Conservation (phyloP, 2,888 invertebrate genomes). For the Pocota personata region DNA sequence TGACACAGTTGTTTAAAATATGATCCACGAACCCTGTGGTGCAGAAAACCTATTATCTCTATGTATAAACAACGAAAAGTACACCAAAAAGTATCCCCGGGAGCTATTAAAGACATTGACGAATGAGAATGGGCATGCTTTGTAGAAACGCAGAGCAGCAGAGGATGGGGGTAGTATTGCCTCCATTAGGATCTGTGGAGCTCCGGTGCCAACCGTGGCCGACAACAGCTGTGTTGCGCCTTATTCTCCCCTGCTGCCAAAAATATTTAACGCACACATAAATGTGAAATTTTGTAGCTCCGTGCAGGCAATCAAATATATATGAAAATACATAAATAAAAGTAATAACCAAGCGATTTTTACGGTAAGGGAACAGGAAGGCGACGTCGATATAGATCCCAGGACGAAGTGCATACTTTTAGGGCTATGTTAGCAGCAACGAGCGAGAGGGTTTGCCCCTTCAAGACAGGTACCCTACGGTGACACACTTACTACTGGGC, state of each 20-base stretch:
- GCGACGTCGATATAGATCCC: no score
- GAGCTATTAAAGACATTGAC: not conserved
- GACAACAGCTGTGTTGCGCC: not conserved
- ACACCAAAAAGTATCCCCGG: no score
- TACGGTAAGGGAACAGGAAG: no score
- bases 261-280: not conserved
- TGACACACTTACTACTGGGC: no score
- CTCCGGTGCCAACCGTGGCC: not conserved
- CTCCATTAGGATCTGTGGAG: not conserved
- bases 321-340: not conserved
- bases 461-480: no score
- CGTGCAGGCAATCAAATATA: not conserved
- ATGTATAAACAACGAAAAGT: slow-evolving; percentile 77
- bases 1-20: no score
- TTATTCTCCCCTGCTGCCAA: not conserved
- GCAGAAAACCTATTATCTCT: slow-evolving; percentile 74
- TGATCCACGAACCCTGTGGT: slow-evolving; percentile 74
- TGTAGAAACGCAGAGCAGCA: not conserved
- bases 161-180: not conserved
- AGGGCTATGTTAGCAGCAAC: no score
- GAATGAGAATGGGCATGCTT: not conserved
- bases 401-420: no score
- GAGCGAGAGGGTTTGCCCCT: no score
- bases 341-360: no score
- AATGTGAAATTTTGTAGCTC: not conserved